These are phyloP conservation scores for Apogon talboti DNA, from an alignment of 2,797 vertebrate genomes.

Conservation along the genomic window DNA sequence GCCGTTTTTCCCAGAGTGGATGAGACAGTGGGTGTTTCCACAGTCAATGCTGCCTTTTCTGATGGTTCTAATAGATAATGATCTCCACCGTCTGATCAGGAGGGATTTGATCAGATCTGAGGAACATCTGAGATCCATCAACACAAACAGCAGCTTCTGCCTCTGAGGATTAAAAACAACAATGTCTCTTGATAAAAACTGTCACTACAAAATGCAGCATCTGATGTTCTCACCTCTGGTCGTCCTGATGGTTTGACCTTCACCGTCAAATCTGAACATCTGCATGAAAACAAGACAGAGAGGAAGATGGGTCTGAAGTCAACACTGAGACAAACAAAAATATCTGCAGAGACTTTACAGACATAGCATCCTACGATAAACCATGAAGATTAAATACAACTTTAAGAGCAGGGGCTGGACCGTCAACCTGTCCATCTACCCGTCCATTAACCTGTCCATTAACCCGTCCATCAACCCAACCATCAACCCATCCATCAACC, in stretches of 20 bases:
- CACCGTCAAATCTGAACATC: conserved; percentile 41
- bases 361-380: background rate
- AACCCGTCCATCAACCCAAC: too few relatives aligned
- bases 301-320: conserved; percentile 28
- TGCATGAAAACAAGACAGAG: conserved; percentile 50
- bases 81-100: conserved; percentile 53
- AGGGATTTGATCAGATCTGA: conserved; percentile 68
- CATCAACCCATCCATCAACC: too few relatives aligned
- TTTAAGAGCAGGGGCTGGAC: too few relatives aligned
- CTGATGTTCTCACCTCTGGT: conserved; percentile 36
- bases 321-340: conserved; percentile 36
- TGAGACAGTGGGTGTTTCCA: conserved; percentile 53
- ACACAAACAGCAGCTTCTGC: conserved; percentile 33
- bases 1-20: conserved; percentile 35
- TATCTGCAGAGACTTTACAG: conserved; percentile 25
- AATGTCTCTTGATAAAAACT: conserved; percentile 38
- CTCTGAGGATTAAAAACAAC: conserved; percentile 17
- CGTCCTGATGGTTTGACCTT: conserved; percentile 47
- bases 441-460: too few relatives aligned
- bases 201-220: conserved; percentile 34
- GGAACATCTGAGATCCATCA: conserved; percentile 55
- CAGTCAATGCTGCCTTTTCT: conserved; percentile 32
- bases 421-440: too few relatives aligned
- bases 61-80: conserved; percentile 55
- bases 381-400: too few relatives aligned